These are phyloP conservation scores for Murina feae DNA, from an alignment of 2,113 vertebrate species.

Conservation along the genomic window DNA sequence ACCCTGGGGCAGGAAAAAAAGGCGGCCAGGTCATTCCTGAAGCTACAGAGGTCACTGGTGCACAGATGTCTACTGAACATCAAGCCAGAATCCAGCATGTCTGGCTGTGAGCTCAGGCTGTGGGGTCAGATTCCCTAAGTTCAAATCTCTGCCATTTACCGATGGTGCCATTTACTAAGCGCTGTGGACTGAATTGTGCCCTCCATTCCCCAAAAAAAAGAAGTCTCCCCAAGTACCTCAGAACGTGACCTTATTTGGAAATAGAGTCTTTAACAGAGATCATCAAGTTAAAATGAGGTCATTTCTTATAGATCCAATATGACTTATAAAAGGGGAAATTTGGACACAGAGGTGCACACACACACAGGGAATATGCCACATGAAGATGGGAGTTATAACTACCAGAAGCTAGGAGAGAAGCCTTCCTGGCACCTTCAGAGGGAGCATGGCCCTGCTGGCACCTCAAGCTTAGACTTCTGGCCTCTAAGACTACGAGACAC, in stretches of 20 bases:
- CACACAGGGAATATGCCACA: not conserved
- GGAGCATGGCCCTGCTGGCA: not conserved
- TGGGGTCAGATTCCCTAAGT: not conserved
- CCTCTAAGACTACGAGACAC: not conserved
- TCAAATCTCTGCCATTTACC: not conserved
- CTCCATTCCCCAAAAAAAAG: not conserved
- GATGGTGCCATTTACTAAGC: not conserved
- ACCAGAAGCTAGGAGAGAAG: not conserved
- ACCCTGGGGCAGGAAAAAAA: not conserved
- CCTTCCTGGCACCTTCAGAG: not conserved
- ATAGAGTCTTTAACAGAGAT: not conserved
- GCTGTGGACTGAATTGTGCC: not conserved
- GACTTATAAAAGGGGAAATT: not conserved
- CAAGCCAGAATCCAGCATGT: not conserved
- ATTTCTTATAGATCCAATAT: not conserved
- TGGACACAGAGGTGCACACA: not conserved
- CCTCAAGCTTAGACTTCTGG: not conserved
- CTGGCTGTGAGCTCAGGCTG: not conserved
- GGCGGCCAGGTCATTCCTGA: not conserved
- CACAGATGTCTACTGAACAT: not conserved
- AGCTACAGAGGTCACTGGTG: fast-evolving
- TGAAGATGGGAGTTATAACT: not conserved
- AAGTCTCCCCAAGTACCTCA: not conserved
- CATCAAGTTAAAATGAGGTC: not conserved
- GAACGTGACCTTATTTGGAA: not conserved